These are phyloP conservation scores for Macropus fuliginosus DNA, from an alignment of 2,797 vertebrate genomes.

Conservation along the genomic window DNA sequence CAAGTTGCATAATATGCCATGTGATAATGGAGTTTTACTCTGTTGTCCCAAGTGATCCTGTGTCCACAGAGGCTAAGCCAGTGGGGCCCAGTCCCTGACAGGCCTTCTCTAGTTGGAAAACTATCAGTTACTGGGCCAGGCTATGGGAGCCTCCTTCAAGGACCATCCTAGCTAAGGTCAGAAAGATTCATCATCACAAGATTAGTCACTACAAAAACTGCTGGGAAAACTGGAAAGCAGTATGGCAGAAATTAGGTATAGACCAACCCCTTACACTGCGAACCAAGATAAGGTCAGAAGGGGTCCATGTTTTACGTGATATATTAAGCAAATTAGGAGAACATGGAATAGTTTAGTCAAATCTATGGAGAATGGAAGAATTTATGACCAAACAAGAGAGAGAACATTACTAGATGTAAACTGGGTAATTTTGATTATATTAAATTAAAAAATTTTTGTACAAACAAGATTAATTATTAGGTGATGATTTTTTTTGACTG, in stretches of 20 bases:
- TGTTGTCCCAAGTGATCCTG: not conserved
- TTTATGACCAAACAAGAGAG: not conserved
- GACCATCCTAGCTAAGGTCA: not conserved
- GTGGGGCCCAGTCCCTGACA: not conserved
- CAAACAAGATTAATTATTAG: not conserved
- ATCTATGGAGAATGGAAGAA: not conserved
- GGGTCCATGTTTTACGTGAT: not conserved
- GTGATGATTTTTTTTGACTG: not conserved
- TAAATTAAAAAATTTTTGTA: not conserved
- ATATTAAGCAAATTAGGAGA: not conserved
- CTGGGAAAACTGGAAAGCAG: not conserved
- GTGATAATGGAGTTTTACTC: not conserved
- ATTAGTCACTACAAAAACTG: not conserved
- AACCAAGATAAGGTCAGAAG: not conserved
- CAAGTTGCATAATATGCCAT: not conserved
- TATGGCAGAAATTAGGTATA: not conserved
- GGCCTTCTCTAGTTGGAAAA: not conserved
- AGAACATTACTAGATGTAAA: not conserved
- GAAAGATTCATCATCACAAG: not conserved
- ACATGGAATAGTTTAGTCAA: not conserved
- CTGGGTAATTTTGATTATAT: not conserved
- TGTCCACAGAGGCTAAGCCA: not conserved
- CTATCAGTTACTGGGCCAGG: not conserved
- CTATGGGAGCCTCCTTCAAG: not conserved
- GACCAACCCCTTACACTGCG: not conserved